phyloP scores from a whole-genome alignment of 2,888 invertebrate species.

The Eumacrocentrus americanus region DNA sequence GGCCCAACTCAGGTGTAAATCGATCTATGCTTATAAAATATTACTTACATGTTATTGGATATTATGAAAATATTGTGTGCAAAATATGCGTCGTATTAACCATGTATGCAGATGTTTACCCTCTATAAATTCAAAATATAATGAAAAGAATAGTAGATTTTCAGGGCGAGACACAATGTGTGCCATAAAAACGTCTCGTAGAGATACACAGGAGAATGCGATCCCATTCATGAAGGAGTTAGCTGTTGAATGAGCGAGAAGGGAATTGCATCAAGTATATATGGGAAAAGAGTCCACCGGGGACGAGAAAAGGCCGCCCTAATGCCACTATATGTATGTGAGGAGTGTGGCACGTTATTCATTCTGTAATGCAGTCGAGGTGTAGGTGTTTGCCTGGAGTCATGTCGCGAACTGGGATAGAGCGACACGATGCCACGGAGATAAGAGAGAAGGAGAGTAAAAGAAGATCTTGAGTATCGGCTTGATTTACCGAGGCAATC shows the following conservation, averaged over 20 bases:
- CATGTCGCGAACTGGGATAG: constrained; percentile 10
- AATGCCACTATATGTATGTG: constrained; percentile 60
- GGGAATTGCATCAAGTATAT: too few species aligned
- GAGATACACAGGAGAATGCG: constrained; percentile 12
- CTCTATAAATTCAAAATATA: constrained; percentile 4
- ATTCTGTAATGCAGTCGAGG: constrained; percentile 35
- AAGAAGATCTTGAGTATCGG: constrained; percentile 32
- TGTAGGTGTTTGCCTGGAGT: constrained; percentile 28
- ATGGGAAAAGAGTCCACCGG: constrained; percentile 38
- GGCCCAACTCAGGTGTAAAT: too few species aligned
- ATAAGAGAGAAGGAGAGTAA: constrained; percentile 29
- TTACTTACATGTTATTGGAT: too few species aligned
- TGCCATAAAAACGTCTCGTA: constrained; percentile 20
- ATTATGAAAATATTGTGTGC: too few species aligned
- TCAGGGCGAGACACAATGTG: constrained; percentile 9
- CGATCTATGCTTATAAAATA: too few species aligned
- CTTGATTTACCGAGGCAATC: constrained; percentile 62
- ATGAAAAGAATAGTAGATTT: constrained; percentile 16
- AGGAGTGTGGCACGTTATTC: constrained; percentile 45
- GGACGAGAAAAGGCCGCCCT: constrained; percentile 50
- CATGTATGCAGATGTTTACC: too few species aligned
- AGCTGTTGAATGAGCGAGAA: constrained; percentile 5
- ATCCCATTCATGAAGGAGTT: constrained; percentile 17
- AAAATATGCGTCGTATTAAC: too few species aligned
- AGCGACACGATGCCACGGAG: constrained; percentile 33